Evolutionary conservation across 64 coral and sea anemone species (phyloP).

Genomic region (Porites lutea): DNA sequence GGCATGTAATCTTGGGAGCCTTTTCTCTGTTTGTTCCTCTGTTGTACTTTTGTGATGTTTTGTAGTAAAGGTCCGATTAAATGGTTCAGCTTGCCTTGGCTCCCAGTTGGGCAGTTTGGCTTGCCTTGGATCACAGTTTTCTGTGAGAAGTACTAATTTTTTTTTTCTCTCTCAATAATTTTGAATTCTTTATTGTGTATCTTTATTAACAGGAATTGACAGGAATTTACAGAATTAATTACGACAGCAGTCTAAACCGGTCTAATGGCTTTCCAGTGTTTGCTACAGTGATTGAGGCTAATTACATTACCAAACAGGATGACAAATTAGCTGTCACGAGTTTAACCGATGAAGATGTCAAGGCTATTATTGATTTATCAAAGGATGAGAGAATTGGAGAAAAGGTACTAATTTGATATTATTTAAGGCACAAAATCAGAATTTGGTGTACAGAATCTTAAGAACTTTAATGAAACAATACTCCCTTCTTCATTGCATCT

Average conservation of each 20-base stretch:
- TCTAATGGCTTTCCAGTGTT: conserved; percentile 99
- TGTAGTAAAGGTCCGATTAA: too few species aligned
- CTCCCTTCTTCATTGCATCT: too few species aligned
- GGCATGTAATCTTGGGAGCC: too few species aligned
- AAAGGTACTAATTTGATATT: conserved; percentile 51
- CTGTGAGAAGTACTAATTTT: too few species aligned
- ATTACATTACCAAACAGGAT: conserved; percentile 98
- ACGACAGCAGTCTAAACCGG: conserved; percentile 87
- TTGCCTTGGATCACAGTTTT: too few species aligned
- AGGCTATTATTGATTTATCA: conserved; percentile 88
- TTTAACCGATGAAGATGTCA: conserved; percentile 97
- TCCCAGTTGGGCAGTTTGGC: too few species aligned
- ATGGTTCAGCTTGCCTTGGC: too few species aligned
- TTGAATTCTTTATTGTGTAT: not conserved
- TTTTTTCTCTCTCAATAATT: not conserved
- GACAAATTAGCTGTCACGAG: conserved; percentile 99
- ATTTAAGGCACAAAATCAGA: too few species aligned
- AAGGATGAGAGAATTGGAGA: conserved; percentile 97
- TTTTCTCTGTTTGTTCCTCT: too few species aligned
- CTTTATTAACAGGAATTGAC: conserved; percentile 83
- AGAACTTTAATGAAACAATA: too few species aligned
- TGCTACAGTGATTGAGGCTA: conserved; percentile 98
- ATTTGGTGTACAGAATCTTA: too few species aligned
- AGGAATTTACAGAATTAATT: conserved; percentile 98
- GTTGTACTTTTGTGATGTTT: too few species aligned